Percentiles rank a stretch among this genome's conserved stretches.
These are phyloP conservation scores for Xylocopa sonorina DNA, from an alignment of 1,140 invertebrate species.

Conservation along the genomic window DNA sequence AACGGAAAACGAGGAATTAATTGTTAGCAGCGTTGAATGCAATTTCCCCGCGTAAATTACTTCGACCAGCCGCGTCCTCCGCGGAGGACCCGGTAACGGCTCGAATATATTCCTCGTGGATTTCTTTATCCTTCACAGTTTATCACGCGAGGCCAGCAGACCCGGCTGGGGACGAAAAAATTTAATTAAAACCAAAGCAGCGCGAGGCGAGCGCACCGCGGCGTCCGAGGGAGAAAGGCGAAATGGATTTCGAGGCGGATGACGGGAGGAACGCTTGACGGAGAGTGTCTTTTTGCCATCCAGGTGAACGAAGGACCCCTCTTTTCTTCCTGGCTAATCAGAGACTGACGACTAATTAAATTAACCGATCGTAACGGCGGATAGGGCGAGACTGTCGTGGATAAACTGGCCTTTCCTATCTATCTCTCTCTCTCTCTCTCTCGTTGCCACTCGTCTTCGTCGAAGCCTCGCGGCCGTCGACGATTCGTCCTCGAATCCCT, in stretches of 20 bases:
- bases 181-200: slow-evolving; percentile 51
- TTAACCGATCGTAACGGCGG: slow-evolving; percentile 43
- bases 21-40: not conserved
- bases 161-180: slow-evolving; percentile 5
- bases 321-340: slow-evolving; percentile 29
- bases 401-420: slow-evolving; percentile 35
- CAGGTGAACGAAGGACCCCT: not conserved
- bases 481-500: slow-evolving; percentile 69
- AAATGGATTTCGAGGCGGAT: slow-evolving; percentile 30
- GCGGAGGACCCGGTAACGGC: not conserved
- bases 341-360: slow-evolving; percentile 50
- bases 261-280: slow-evolving; percentile 15
- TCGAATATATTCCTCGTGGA: slow-evolving; percentile 29
- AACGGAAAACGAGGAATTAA: slow-evolving; percentile 18
- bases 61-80: not conserved
- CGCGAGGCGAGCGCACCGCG: slow-evolving; percentile 10
- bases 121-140: slow-evolving; percentile 48
- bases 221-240: not conserved
- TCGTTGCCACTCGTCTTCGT: no score
- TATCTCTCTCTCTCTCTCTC: no score
- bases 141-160: slow-evolving; percentile 22
- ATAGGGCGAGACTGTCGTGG: slow-evolving; percentile 17
- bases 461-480: slow-evolving; percentile 28
- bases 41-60: slow-evolving; percentile 29
- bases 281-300: not conserved